phyloP scores from a whole-genome alignment of 1,140 invertebrate genomes.

The Aphidius ervi region DNA sequence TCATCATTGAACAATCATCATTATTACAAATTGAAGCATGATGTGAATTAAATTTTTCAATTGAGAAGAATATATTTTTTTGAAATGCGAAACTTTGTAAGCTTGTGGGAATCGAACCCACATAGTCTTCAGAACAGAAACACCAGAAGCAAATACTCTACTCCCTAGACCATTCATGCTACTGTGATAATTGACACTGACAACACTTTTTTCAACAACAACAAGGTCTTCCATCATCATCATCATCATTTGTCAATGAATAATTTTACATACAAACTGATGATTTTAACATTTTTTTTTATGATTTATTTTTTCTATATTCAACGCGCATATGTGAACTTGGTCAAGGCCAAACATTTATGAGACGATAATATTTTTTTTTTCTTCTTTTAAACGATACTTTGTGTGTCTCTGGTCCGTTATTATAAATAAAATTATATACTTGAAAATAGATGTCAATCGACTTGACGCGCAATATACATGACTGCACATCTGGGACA shows the following conservation, averaged over 20 bases:
- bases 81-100: neutral
- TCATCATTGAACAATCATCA: too few species aligned
- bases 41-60: constrained; percentile 3
- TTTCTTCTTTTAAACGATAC: neutral
- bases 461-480: constrained; percentile 18
- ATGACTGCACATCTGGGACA: constrained; percentile 16
- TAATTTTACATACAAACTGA: constrained; percentile 15
- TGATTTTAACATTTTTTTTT: neutral
- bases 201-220: neutral
- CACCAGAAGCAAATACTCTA: neutral
- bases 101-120: constrained; percentile 20
- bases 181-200: neutral
- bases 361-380: constrained; percentile 4
- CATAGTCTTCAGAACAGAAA: constrained; percentile 15
- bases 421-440: constrained; percentile 6
- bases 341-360: constrained; percentile 16
- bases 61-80: neutral
- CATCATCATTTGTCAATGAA: constrained; percentile 11
- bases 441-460: constrained; percentile 15
- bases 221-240: constrained; percentile 9
- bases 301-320: neutral
- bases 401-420: neutral
- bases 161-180: neutral
- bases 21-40: neutral
- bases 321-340: constrained; percentile 12